Evolutionary conservation across 2,888 invertebrate genomes (phyloP).

Genomic region (Antheraea assamensis): DNA sequence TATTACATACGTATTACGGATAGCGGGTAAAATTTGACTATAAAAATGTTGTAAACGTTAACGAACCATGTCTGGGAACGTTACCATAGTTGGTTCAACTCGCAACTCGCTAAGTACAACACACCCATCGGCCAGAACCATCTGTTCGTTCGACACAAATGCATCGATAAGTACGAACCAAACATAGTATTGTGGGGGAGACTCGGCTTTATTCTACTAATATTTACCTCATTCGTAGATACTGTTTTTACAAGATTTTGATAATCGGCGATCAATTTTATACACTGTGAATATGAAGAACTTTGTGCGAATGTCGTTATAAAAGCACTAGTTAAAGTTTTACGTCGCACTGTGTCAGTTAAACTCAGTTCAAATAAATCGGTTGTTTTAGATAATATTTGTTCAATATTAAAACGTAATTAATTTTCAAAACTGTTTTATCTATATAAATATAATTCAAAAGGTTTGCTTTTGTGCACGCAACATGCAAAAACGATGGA

Average conservation of each 20-base stretch:
- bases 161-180: not conserved
- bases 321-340: no score
- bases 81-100: constrained; percentile 10
- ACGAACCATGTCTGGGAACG: constrained; percentile 5
- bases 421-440: no score
- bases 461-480: no score
- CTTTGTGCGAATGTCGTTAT: no score
- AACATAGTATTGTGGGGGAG: not conserved
- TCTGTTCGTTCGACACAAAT: constrained; percentile 20
- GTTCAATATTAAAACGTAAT: no score
- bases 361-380: no score
- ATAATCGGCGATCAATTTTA: not conserved
- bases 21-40: constrained; percentile 4
- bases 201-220: not conserved
- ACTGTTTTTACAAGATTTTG: not conserved
- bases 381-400: no score
- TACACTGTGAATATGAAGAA: no score
- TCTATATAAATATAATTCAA: no score
- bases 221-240: not conserved
- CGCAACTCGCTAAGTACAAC: constrained; percentile 10
- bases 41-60: constrained; percentile 24
- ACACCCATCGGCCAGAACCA: constrained; percentile 13
- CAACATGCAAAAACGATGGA: no score
- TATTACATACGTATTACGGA: not conserved
- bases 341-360: no score